Base-by-base conservation (phyloP, 1,140 invertebrate genomes). In the Hycleus phaleratus region DNA sequence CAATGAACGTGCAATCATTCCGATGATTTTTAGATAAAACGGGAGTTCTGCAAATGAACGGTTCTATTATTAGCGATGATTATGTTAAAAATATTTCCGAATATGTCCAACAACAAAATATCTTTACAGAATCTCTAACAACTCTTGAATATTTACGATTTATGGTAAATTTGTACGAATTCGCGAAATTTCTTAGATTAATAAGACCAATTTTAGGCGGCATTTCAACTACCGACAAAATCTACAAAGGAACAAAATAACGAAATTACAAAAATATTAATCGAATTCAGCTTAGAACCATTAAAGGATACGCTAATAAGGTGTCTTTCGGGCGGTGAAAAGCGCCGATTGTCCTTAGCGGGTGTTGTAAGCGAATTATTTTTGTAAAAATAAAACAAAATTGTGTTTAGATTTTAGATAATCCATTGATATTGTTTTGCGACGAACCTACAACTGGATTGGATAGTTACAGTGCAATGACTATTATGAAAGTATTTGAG, bases 401-500 rank as follows among this genome's bases (percentile, higher is more conserved):
- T 52, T 52, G 9, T 46, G 50, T 75, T 49, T 67, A 86, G 82
- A 74, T 91, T 0, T 75, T 91, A 4, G 87, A 83, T 50, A 85
- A 91, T 71, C 88, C 88, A 10, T 81, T 80, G 24, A 81, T 91
- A 46, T 68, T 92, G 8, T 91, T 91, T 70, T 88, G 87, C 65
- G 89, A 92, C 70, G 89, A 91, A 67, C 88, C 88, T 6, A 91
- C 88, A 1, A 88, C 88, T 0, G 89, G 90, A 0, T 69, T 94
- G 10, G 91, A 94, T 69, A 91, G 88, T 72, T 91, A 81, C 67
- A 88, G 82, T 58, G 89, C 91, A 1, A 82, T 82, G 38, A 77
- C 82, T 8, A 85, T 93, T 1, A 82, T 91, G 4, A 79, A 82
- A 54, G 83, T 85, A 1, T 75, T 94, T 45, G 74, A 81, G 65